phyloP scores from a whole-genome alignment of 92 coral and sea anemone genomes.

The Actinostola sp. region DNA sequence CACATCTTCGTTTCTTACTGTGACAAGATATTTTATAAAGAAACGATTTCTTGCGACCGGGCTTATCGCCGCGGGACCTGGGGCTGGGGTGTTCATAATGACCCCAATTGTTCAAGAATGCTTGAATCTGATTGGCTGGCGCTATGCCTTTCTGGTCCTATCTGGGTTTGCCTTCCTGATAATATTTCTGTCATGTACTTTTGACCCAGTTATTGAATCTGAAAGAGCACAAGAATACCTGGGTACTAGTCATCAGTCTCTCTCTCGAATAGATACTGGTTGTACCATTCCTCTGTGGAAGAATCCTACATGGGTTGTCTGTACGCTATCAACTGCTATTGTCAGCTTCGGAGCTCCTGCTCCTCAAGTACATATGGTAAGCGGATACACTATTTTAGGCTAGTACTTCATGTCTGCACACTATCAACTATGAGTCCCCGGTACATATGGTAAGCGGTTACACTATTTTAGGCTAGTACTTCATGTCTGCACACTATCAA shows the following conservation, averaged over 20 bases:
- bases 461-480: too few species aligned
- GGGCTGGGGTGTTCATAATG: slow-evolving; percentile 53
- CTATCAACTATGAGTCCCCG: too few species aligned
- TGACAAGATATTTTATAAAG: slow-evolving; percentile 49
- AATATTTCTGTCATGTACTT: slow-evolving; percentile 25
- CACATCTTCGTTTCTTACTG: slow-evolving; percentile 35
- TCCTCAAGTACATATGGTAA: slow-evolving; percentile 56
- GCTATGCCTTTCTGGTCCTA: slow-evolving; percentile 34
- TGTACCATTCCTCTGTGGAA: slow-evolving; percentile 14
- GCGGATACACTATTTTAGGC: neutral
- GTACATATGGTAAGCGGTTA: too few species aligned
- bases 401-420: neutral
- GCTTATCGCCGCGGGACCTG: slow-evolving; percentile 48
- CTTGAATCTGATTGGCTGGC: slow-evolving; percentile 45
- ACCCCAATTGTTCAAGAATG: slow-evolving; percentile 38
- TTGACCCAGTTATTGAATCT: slow-evolving; percentile 19
- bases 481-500: too few species aligned
- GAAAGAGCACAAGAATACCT: neutral
- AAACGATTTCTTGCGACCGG: slow-evolving; percentile 43
- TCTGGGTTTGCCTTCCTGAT: slow-evolving; percentile 14
- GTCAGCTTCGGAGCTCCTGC: slow-evolving; percentile 16
- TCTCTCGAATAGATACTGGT: neutral
- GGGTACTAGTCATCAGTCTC: neutral
- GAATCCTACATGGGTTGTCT: slow-evolving; percentile 27
- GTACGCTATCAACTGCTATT: slow-evolving; percentile 21